Percentiles rank a stretch among this genome's conserved stretches.
phyloP scores from a whole-genome alignment of 2,797 vertebrate species.

The Diplodus sargus region DNA sequence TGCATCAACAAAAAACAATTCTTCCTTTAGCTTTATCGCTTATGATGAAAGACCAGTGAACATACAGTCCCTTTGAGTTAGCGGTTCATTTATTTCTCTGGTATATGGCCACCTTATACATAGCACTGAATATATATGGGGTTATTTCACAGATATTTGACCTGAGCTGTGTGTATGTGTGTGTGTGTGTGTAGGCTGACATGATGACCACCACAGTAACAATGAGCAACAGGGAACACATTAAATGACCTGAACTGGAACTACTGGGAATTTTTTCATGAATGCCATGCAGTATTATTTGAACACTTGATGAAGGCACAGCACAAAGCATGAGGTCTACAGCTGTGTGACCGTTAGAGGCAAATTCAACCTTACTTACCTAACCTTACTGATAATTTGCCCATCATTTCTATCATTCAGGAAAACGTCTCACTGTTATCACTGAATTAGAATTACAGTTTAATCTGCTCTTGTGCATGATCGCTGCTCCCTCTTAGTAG shows the following conservation, averaged over 20 bases:
- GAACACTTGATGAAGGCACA: slow-evolving; percentile 5
- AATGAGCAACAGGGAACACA: slow-evolving; percentile 5
- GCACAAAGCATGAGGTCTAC: not conserved
- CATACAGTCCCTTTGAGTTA: slow-evolving; percentile 36
- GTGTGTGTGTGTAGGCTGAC: not conserved
- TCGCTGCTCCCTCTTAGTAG: not conserved
- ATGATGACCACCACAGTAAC: not conserved
- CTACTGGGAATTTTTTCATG: not conserved
- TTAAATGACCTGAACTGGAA: not conserved
- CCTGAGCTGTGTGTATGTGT: slow-evolving; percentile 10
- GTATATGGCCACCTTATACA: slow-evolving; percentile 28
- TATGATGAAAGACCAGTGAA: slow-evolving; percentile 58
- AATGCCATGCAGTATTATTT: not conserved
- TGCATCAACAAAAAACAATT: slow-evolving; percentile 49
- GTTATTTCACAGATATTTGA: slow-evolving; percentile 51
- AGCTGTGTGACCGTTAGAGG: not conserved
- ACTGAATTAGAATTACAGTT: not conserved
- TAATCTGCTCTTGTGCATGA: not conserved
- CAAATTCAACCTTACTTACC: not conserved
- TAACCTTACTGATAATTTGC: not conserved
- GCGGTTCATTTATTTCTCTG: slow-evolving; percentile 59
- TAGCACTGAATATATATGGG: slow-evolving; percentile 44
- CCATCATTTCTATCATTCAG: not conserved
- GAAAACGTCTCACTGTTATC: not conserved
- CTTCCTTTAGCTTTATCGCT: slow-evolving; percentile 54